Base-by-base conservation (phyloP, 2,797 vertebrate species). In the Cirrhinus mrigala region DNA sequence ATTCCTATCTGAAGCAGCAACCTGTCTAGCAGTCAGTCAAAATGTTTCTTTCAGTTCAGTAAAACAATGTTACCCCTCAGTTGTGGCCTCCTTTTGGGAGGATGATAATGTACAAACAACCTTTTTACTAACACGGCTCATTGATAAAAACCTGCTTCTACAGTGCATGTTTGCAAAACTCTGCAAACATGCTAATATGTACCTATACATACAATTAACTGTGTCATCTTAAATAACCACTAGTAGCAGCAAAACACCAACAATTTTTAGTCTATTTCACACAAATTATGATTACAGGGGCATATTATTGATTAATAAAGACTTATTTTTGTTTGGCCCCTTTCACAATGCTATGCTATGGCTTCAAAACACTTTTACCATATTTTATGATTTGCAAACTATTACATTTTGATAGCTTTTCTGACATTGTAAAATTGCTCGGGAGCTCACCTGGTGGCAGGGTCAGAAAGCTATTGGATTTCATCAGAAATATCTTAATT, bases 1-100 rank as follows among this genome's bases (percentile, higher is more conserved):
- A 85, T 85, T 79, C 22, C 52, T 79, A 85, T 85, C 83, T 64
- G 56, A 71, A 50, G 56, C 22, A 62, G 66, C 40, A 69, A 50
- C 40, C 24, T 50, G 37, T 84, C 8, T 12, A 40, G 40, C 18
- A 84, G 50, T 22, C 75, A 48, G 27, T 33, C 20, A 50, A 70
- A 82, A 44, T 56, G n/a, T 54, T 40, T 44, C 8, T 79, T 79
- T 79, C 14, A 60, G 74, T 40, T 71, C 18, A 79, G 70, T 24
- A 77, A 78, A 83, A 46, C 8, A 15, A 33, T 15, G 27, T 40
- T 56, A 12, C 10, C 10, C 10, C 56, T 60, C 75, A 33, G 48
- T 70, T 75, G 15, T 58, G 29, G 27, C 24, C 14, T 50, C 18
- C 29, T 74, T 62, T 56, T 22, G 27, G 22, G 18, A 54, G 4